Conservation (phyloP, 2,797 vertebrate species). For the Gastrophryne carolinensis region DNA sequence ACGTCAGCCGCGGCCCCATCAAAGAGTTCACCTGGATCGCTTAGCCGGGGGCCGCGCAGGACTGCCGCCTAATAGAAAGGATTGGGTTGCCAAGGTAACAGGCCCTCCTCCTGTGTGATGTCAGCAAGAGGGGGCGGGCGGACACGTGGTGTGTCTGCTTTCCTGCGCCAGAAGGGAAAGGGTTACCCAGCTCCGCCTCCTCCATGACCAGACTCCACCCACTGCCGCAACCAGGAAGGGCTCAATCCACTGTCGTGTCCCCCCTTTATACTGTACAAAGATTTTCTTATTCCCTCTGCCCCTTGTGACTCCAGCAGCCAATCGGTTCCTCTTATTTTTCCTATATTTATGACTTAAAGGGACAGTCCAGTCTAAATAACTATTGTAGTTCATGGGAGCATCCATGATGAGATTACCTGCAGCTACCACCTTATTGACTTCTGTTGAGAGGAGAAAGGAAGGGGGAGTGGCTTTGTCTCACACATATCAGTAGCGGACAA, state of each 20-base stretch:
- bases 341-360: too few species aligned
- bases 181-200: not conserved
- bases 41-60: conserved; percentile 67
- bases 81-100: not conserved
- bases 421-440: too few species aligned
- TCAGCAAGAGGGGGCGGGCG: not conserved
- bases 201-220: not conserved
- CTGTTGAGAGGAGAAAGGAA: too few species aligned
- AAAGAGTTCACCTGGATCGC: conserved; percentile 96
- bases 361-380: too few species aligned
- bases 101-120: not conserved
- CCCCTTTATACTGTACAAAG: conserved; percentile 6
- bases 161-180: not conserved
- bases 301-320: too few species aligned
- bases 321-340: too few species aligned
- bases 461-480: too few species aligned
- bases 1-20: conserved; percentile 79
- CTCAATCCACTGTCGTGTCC: not conserved
- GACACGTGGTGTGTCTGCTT: not conserved
- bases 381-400: too few species aligned
- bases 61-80: not conserved
- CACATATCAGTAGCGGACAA: too few species aligned
- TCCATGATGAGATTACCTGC: too few species aligned
- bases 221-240: not conserved
- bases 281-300: not conserved